Evolutionary conservation across 2,797 vertebrate genomes (phyloP).

Genomic region (Tolypeutes matacus): DNA sequence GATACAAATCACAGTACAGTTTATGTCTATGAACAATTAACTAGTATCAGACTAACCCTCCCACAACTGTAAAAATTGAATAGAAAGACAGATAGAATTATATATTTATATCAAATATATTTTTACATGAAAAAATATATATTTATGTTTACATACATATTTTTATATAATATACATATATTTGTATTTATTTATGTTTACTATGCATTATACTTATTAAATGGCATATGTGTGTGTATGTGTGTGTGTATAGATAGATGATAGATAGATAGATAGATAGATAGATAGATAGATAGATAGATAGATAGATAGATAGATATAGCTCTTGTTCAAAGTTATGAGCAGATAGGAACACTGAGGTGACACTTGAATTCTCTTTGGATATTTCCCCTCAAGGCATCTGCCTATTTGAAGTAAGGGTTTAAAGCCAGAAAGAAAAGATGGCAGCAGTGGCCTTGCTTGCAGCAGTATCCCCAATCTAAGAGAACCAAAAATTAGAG

Average conservation of each 20-base stretch:
- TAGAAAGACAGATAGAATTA: background rate
- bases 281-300: too few species aligned
- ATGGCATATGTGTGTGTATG: too few species aligned
- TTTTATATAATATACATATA: background rate
- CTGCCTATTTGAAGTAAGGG: background rate
- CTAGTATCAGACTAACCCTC: too few species aligned
- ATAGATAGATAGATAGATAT: too few species aligned
- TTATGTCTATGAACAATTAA: too few species aligned
- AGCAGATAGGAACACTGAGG: background rate
- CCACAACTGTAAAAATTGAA: background rate
- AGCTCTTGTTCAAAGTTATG: too few species aligned
- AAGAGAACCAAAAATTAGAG: background rate
- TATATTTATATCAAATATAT: background rate
- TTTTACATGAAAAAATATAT: background rate
- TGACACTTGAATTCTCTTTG: background rate
- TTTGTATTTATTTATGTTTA: background rate
- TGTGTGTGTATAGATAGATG: too few species aligned
- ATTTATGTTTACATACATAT: background rate
- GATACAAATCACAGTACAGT: too few species aligned
- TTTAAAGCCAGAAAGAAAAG: background rate
- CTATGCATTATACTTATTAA: background rate
- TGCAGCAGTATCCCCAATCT: background rate
- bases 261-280: too few species aligned
- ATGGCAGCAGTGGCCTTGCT: too few species aligned
- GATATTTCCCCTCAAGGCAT: background rate